These are phyloP conservation scores for Molossus molossus DNA, from an alignment of 2,797 vertebrate species.

Conservation along the genomic window DNA sequence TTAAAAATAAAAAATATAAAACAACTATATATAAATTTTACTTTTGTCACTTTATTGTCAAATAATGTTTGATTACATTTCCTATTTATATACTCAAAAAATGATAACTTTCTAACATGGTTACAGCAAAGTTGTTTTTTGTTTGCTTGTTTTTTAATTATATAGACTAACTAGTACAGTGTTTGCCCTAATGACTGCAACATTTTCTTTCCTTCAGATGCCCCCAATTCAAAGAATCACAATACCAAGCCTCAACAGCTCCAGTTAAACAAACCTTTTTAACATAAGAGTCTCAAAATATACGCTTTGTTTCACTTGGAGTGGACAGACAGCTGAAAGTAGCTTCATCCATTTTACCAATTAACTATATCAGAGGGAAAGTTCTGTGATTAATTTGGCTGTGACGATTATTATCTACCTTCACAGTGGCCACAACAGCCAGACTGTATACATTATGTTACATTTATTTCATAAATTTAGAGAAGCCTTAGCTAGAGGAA, in stretches of 20 bases:
- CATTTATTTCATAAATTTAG: neutral
- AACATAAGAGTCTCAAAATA: neutral
- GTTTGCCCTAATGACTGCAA: neutral
- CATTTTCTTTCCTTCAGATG: neutral
- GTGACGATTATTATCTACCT: neutral
- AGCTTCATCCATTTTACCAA: neutral
- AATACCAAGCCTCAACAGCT: neutral
- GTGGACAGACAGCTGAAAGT: neutral
- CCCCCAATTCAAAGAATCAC: neutral
- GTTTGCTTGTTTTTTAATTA: neutral
- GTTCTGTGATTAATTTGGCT: neutral
- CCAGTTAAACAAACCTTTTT: neutral
- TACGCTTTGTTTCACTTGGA: neutral
- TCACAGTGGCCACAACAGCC: neutral
- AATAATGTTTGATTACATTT: conserved; percentile 20
- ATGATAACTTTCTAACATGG: neutral
- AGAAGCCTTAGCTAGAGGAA: neutral
- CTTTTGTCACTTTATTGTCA: neutral
- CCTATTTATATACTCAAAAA: neutral
- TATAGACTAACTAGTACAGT: neutral
- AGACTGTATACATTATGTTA: neutral
- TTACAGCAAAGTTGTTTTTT: neutral
- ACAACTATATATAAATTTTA: neutral
- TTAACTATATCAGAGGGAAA: neutral
- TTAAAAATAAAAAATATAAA: neutral